Percentiles rank a stretch among this genome's conserved stretches.
These are phyloP conservation scores for Ditylenchus weischeri DNA, from an alignment of 2,888 invertebrate species.

Conservation along the genomic window DNA sequence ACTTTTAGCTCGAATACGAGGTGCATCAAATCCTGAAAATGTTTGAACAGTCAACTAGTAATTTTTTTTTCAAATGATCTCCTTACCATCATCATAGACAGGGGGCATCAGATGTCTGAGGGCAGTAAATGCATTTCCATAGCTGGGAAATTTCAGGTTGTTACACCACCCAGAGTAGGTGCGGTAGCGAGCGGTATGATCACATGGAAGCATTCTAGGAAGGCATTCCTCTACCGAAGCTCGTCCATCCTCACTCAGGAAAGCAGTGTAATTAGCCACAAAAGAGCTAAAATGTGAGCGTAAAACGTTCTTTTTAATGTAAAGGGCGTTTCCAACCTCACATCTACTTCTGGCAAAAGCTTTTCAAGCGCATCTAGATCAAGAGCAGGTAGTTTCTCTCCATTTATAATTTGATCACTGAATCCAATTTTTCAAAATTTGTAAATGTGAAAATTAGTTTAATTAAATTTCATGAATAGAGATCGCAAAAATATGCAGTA, in stretches of 20 bases:
- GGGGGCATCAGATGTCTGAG: constrained; percentile 62
- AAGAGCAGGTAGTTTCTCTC: constrained; percentile 50
- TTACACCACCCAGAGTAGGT: constrained; percentile 86
- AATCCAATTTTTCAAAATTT: constrained; percentile 7
- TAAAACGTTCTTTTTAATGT: no score
- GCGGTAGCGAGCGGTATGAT: constrained; percentile 66
- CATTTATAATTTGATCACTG: constrained; percentile 47
- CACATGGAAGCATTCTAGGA: constrained; percentile 57
- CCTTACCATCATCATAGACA: constrained; percentile 75
- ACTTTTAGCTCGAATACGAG: constrained; percentile 60
- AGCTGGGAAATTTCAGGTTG: constrained; percentile 64
- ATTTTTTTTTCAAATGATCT: neutral
- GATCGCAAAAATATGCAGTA: no score
- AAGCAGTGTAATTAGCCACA: constrained; percentile 55
- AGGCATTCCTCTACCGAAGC: constrained; percentile 44
- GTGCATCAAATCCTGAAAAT: constrained; percentile 41
- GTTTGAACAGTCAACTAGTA: neutral
- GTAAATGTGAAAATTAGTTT: constrained; percentile 15
- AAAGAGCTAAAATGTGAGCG: constrained; percentile 41
- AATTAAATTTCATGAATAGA: no score
- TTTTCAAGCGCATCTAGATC: constrained; percentile 50
- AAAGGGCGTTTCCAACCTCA: neutral
- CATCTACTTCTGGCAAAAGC: constrained; percentile 39
- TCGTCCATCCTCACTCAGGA: constrained; percentile 49
- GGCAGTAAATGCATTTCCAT: constrained; percentile 55